phyloP scores from a whole-genome alignment of 2,888 invertebrate genomes.

The Halictus quadricinctus region DNA sequence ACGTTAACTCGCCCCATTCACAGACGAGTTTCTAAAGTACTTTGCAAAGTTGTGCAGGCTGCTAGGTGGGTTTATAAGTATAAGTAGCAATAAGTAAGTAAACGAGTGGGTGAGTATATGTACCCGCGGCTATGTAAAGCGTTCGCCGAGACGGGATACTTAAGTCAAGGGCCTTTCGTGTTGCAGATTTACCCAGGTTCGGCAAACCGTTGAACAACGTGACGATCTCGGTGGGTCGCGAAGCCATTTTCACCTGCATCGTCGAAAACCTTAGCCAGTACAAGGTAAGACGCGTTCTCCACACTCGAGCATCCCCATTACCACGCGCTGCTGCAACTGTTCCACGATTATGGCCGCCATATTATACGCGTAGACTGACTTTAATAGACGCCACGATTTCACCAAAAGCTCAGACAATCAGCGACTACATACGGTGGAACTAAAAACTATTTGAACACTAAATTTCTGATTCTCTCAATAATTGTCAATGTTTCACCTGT shows the following conservation, averaged over 20 bases:
- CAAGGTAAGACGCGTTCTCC: conserved; percentile 75
- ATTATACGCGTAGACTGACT: conserved; percentile 1
- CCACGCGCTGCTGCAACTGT: conserved; percentile 32
- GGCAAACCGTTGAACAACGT: conserved; percentile 81
- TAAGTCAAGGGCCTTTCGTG: conserved; percentile 64
- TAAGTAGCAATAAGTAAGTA: conserved; percentile 66
- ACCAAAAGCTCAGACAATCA: neutral
- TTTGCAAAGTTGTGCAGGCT: conserved; percentile 68
- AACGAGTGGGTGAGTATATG: conserved; percentile 45
- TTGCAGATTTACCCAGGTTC: conserved; percentile 81
- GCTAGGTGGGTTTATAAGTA: conserved; percentile 66
- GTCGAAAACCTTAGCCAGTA: conserved; percentile 80
- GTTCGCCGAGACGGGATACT: conserved; percentile 55
- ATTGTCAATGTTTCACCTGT: neutral
- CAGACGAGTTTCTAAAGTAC: conserved; percentile 66
- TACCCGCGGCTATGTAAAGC: conserved; percentile 51
- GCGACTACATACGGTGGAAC: neutral
- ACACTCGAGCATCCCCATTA: conserved; percentile 28
- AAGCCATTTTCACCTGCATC: conserved; percentile 80
- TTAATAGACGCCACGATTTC: neutral
- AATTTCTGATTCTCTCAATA: neutral
- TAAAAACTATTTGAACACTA: neutral
- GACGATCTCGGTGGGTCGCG: conserved; percentile 80
- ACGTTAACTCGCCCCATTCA: conserved; percentile 70
- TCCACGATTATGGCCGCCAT: conserved; percentile 22